Conservation (phyloP, 2,113 vertebrate genomes). For the Pterocles burchelli region DNA sequence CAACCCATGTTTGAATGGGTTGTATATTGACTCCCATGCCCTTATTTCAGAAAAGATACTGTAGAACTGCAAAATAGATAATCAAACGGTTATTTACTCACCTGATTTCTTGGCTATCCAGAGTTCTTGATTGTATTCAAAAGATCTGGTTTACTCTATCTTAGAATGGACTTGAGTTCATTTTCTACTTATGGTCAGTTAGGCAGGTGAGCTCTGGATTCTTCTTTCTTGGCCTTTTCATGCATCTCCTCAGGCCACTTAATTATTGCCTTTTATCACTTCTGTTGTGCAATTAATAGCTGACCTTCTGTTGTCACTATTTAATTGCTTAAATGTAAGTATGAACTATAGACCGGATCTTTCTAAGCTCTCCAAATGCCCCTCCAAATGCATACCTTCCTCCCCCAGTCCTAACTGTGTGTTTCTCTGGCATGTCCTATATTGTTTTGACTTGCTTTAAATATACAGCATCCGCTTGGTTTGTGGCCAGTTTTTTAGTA, state of each 20-base stretch:
- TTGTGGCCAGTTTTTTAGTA: background rate
- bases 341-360: background rate
- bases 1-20: background rate
- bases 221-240: background rate
- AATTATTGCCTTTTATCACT: background rate
- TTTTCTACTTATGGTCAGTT: background rate
- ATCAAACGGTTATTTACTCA: background rate
- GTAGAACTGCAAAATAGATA: background rate
- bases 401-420: background rate
- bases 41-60: background rate
- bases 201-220: background rate
- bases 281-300: background rate
- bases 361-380: background rate
- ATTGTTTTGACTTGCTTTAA: constrained; percentile 14
- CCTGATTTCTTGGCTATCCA: background rate
- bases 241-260: background rate
- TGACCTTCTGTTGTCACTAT: background rate
- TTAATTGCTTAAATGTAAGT: background rate
- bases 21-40: background rate
- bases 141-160: background rate
- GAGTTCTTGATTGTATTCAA: background rate
- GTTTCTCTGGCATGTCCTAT: background rate
- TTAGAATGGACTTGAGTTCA: background rate
- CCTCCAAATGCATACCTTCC: background rate
- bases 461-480: background rate